A percentile compares a stretch with the other conserved stretches of the same genome.
Evolutionary conservation across 1,140 invertebrate species (phyloP).

Genomic region (Drosophila guanche): DNA sequence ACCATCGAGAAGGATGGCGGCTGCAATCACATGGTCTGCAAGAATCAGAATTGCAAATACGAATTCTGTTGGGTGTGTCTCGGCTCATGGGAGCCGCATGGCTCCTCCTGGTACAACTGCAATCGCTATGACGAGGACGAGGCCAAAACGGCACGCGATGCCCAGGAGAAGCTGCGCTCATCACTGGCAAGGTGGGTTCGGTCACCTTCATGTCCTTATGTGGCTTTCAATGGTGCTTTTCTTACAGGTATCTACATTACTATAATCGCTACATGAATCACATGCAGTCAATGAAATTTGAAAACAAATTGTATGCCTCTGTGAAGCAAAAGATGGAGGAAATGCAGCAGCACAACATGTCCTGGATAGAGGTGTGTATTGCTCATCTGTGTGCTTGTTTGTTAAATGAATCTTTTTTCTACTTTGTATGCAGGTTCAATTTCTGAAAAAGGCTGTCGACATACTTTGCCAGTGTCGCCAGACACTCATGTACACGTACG

Average conservation of each 20-base stretch:
- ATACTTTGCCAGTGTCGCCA: slow-evolving; percentile 98
- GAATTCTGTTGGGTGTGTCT: slow-evolving; percentile 99
- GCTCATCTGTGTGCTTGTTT: too few relatives aligned
- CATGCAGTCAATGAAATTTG: slow-evolving; percentile 99
- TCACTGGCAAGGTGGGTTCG: slow-evolving; percentile 85
- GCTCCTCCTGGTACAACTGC: slow-evolving; percentile 99
- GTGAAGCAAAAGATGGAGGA: slow-evolving; percentile 99
- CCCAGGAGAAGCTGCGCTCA: slow-evolving; percentile 96
- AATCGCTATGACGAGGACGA: slow-evolving; percentile 99
- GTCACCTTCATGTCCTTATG: background rate
- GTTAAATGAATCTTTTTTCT: background rate
- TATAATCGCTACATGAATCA: slow-evolving; percentile 99
- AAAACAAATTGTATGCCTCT: slow-evolving; percentile 96
- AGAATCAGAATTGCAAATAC: slow-evolving; percentile 98
- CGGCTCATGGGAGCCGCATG: slow-evolving; percentile 99
- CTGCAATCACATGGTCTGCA: slow-evolving; percentile 99
- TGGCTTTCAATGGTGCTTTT: too few relatives aligned
- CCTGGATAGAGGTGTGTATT: slow-evolving; percentile 96
- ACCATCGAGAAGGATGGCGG: slow-evolving; percentile 99
- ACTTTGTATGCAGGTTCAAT: slow-evolving; percentile 90
- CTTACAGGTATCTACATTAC: slow-evolving; percentile 95
- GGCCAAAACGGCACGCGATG: slow-evolving; percentile 97
- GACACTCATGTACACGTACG: slow-evolving; percentile 99
- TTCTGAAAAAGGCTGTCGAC: slow-evolving; percentile 98
- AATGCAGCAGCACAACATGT: slow-evolving; percentile 99